A percentile compares a stretch with the other conserved stretches of the same genome.
These are phyloP conservation scores for Forbesichthys papilliferus DNA, from an alignment of 2,113 vertebrate species.

Conservation along the genomic window DNA sequence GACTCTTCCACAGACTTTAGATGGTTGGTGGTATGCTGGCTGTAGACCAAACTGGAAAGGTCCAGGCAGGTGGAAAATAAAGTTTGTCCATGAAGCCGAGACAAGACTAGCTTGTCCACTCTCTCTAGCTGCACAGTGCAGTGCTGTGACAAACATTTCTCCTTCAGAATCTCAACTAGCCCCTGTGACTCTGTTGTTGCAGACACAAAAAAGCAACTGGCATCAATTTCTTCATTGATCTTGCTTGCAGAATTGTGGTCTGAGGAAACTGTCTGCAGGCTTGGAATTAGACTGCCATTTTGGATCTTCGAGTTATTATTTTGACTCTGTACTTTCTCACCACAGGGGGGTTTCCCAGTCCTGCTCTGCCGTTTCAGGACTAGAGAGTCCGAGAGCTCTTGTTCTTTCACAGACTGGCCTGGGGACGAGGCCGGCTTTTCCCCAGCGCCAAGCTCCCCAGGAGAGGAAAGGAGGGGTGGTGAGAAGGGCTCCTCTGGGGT, in stretches of 20 bases:
- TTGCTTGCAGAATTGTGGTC: neutral
- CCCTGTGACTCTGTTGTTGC: conserved; percentile 42
- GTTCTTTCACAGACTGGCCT: neutral
- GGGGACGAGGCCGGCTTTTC: conserved; percentile 10
- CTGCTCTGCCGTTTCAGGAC: neutral
- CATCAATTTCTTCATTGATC: conserved; percentile 12
- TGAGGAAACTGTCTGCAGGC: conserved; percentile 6
- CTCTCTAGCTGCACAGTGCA: conserved; percentile 56
- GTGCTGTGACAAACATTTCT: conserved; percentile 47
- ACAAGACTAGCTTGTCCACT: conserved; percentile 19
- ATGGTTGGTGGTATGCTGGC: neutral
- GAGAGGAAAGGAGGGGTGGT: neutral
- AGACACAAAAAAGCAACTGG: conserved; percentile 40
- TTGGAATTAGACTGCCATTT: neutral
- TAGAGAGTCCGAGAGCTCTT: conserved; percentile 17
- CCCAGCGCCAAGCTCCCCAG: neutral
- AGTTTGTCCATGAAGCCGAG: conserved; percentile 29
- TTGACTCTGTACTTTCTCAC: neutral
- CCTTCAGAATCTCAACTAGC: conserved; percentile 50
- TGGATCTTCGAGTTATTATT: neutral
- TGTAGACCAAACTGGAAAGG: neutral
- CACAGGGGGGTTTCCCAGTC: neutral
- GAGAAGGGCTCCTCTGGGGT: neutral
- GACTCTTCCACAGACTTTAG: neutral
- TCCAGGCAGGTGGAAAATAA: conserved; percentile 48